Evolutionary conservation across 1,140 invertebrate genomes (phyloP), one percentile per base, ranked within the genome.

Genomic region (Heterodera carotae): DNA sequence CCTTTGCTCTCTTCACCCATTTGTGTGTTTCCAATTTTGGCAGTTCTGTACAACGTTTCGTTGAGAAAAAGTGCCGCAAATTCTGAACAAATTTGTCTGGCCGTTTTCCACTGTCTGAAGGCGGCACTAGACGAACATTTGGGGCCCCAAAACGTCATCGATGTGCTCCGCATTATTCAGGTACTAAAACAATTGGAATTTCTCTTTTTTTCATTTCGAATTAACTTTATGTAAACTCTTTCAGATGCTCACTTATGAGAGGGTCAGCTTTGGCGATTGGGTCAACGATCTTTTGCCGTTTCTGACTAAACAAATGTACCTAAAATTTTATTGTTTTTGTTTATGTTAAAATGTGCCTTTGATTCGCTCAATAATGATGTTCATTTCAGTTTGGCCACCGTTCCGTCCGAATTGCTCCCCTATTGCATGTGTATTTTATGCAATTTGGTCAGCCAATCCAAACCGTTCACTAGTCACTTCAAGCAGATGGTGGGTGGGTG

Each of bases 361-460:
- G n/a, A n/a, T n/a, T 18, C 7, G n/a, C 8, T 22, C 29, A 62
- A 62, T 15, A 62, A 62, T 25, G 60, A 18, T 62, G 60, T 25
- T 62, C n/a, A 7, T 80, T 80, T 83, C 66, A 83, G 78, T 48
- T 59, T 82, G 33, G 15, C n/a, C 8, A 25, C 70, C 31, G 39
- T 59, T 12, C 68, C 69, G 22, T 43, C 53, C 4, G 80, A 81
- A 79, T 78, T 70, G 82, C 62, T 84, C 6, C 81, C 80, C 15
- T 84, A 82, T 69, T 83, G 81, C 62, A 56, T 84, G 48, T 76
- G 81, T 12, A 79, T 82, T 69, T 34, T 82, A 22, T 84, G 78
- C 36, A 82, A 82, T 33, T 31, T 82, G n/a, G 53, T 84, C 29
- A 29, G 53, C 43, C 82, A 82, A 2, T 84, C 82, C 67, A 82